phyloP scores from a whole-genome alignment of 2,888 invertebrate genomes.

The Thymelicus acteon region DNA sequence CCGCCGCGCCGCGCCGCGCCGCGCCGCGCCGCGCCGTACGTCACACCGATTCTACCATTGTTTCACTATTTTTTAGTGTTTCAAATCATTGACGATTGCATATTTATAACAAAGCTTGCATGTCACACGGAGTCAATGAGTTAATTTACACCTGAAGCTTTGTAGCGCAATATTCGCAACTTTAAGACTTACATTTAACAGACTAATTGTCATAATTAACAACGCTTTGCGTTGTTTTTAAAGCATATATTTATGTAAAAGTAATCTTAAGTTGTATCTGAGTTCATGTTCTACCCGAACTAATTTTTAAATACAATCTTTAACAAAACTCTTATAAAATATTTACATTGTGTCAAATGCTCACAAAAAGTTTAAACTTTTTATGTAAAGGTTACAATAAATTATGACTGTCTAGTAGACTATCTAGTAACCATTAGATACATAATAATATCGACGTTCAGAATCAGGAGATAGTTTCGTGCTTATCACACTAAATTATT shows the following conservation, averaged over 20 bases:
- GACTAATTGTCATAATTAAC: too few relatives aligned
- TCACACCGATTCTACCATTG: slow-evolving; percentile 58
- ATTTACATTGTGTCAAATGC: background rate
- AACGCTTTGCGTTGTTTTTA: too few relatives aligned
- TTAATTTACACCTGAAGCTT: background rate
- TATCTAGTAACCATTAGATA: too few relatives aligned
- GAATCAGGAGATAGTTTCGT: too few relatives aligned
- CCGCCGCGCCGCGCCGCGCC: slow-evolving; percentile 51
- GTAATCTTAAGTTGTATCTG: background rate
- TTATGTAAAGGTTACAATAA: background rate
- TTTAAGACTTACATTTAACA: too few relatives aligned
- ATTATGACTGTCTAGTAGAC: too few relatives aligned
- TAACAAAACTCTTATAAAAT: background rate
- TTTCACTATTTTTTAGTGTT: slow-evolving; percentile 49
- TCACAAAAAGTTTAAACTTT: background rate
- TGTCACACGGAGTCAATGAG: background rate
- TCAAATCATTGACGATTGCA: slow-evolving; percentile 2
- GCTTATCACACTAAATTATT: too few relatives aligned
- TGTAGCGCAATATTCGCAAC: background rate
- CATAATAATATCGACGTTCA: too few relatives aligned
- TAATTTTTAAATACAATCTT: background rate
- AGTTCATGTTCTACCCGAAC: background rate
- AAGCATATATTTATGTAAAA: background rate
- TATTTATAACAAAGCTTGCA: background rate
- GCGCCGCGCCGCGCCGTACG: slow-evolving; percentile 45